Base-by-base conservation (phyloP, 2,888 invertebrate species). In the Metallyticus violacea region DNA sequence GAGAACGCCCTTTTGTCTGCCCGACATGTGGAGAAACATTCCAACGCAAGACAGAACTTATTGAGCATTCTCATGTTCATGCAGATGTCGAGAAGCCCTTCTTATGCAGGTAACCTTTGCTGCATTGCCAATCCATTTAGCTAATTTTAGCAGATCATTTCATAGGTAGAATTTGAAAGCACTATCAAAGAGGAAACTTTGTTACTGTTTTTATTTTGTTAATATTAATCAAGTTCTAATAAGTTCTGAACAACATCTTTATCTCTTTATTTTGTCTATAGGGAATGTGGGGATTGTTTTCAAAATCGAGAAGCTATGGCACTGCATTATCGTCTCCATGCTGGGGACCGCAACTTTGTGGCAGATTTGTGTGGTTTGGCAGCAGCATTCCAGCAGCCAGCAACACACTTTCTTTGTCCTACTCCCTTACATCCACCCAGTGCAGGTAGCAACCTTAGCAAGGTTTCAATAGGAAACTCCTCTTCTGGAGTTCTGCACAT, bases 321-420 rank as follows among this genome's bases (percentile, higher is more conserved):
- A 81, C 93, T 96, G 89, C 96, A 96, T 93, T 94, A 96, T 91
- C 95, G 96, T 88, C 93, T 96, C 90, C 97, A 97, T 91, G 95
- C 96, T 86, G 96, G 96, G 88, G 96, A 96, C 91, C 95, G 96
- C 90, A 95, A 96, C 89, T 94, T 96, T 90, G 96, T 96, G 89
- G 96, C 96, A 87, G 96, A 96, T 92, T 93, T 96, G 90, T 96
- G 96, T 92, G 96, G 96, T 89, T 93, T 96, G 89, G 96, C 96
- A 62, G 96, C 96, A 87, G 95, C 96, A 89, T 93, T 96, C 91
- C 95, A 95, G 91, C 92, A 92, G 91, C 91, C 81, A 88, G 90
- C 90, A 88, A 90, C 90, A 80, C 88, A 87, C 77, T 88, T 87
- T 79, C 86, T 87, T 79, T 88, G 87, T 27, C 88, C 85, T 77